These are phyloP conservation scores for Amazona guildingii DNA, from an alignment of 2,113 vertebrate species.

Conservation along the genomic window DNA sequence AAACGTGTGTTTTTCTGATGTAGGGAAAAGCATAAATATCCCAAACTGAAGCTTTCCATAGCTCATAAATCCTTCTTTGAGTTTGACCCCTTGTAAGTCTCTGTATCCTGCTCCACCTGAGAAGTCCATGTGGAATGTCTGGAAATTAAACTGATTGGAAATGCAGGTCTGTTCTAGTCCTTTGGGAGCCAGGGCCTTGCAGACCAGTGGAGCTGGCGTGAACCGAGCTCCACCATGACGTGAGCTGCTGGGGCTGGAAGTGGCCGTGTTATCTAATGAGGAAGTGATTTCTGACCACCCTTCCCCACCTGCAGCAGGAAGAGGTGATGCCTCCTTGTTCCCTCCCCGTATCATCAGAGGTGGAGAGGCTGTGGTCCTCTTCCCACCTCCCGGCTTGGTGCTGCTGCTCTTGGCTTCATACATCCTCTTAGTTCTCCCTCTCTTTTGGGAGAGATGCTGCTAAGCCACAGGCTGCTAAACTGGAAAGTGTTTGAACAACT, in stretches of 20 bases:
- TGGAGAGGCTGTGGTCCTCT: background rate
- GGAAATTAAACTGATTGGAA: background rate
- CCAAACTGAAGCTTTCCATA: background rate
- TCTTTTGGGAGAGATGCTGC: background rate
- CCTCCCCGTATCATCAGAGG: background rate
- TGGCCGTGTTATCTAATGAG: background rate
- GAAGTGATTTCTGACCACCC: background rate
- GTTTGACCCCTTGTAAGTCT: background rate
- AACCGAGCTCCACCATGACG: accelerated
- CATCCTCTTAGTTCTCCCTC: background rate
- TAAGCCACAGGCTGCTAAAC: background rate
- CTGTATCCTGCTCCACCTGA: background rate
- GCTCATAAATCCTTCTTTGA: background rate
- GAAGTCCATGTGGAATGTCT: accelerated
- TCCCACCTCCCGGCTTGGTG: background rate
- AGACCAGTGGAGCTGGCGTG: too few relatives aligned
- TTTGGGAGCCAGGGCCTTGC: background rate
- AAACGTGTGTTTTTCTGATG: background rate
- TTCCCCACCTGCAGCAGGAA: background rate
- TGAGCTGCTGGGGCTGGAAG: background rate
- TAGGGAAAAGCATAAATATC: background rate
- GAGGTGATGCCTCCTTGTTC: background rate
- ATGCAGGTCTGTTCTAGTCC: background rate
- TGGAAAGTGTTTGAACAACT: background rate
- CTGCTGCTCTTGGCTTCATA: background rate